A percentile compares a stretch with the other conserved stretches of the same genome.
These are phyloP conservation scores for Poliocrania exsul DNA, from an alignment of 2,797 vertebrate species.

Conservation along the genomic window DNA sequence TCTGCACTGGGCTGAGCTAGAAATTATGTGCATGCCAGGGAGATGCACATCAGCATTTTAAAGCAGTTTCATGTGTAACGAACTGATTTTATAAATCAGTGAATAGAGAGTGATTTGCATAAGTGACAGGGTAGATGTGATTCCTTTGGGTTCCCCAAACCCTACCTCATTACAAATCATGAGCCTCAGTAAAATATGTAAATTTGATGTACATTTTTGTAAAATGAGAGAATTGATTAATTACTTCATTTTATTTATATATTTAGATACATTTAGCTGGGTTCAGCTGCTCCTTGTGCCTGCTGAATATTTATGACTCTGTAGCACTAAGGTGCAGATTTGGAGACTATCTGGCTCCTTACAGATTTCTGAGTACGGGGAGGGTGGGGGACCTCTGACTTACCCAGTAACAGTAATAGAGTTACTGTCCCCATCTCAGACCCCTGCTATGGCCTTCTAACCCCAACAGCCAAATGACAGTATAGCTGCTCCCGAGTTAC, in stretches of 20 bases:
- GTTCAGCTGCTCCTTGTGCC: not conserved
- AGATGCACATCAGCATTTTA: not conserved
- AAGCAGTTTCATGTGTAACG: not conserved
- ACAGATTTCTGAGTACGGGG: not conserved
- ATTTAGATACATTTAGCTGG: not conserved
- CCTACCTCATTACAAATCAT: not conserved
- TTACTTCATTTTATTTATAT: not conserved
- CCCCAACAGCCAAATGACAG: not conserved
- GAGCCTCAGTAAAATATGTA: not conserved
- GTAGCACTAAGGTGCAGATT: not conserved
- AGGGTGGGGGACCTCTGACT: not conserved
- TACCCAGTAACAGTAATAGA: rapidly evolving
- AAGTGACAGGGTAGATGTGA: not conserved
- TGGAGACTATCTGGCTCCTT: not conserved
- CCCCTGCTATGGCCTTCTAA: not conserved
- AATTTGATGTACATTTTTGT: not conserved
- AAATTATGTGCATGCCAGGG: not conserved
- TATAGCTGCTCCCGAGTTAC: not conserved
- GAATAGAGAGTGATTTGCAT: not conserved
- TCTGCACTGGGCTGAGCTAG: not conserved
- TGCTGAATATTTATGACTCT: not conserved
- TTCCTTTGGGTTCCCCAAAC: not conserved
- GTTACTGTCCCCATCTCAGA: not conserved
- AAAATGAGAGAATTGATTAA: not conserved
- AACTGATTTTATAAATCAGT: not conserved